Conservation (phyloP, 53 echinoderm and acorn worm species). For the Holothuria scabra region DNA sequence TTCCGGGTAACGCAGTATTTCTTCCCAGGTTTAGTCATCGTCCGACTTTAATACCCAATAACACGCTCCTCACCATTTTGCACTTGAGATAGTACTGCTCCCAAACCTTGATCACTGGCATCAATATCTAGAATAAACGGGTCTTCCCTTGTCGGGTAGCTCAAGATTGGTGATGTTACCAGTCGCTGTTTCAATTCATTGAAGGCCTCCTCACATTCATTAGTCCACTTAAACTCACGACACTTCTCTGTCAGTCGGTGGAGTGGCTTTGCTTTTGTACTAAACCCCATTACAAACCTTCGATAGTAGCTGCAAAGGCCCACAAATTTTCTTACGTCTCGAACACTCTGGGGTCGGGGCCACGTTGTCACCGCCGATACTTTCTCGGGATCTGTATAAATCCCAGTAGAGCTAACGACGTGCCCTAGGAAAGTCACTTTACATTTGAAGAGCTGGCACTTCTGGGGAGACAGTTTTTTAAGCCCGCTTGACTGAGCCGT, state of each 20-base stretch:
- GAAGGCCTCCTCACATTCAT: conserved; percentile 30
- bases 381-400: conserved; percentile 13
- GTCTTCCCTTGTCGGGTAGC: conserved; percentile 17
- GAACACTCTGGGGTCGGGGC: background rate
- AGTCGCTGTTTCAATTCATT: background rate
- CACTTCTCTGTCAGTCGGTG: conserved; percentile 19
- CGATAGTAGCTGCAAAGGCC: conserved; percentile 29
- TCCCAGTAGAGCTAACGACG: conserved; percentile 53
- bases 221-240: background rate
- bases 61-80: conserved; percentile 12
- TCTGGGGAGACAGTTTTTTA: conserved; percentile 66
- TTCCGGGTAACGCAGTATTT: conserved; percentile 10
- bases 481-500: conserved; percentile 46
- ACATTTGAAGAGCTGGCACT: no score
- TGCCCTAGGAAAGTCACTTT: conserved; percentile 61
- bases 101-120: conserved; percentile 7
- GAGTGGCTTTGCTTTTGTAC: conserved; percentile 3
- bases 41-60: conserved; percentile 22
- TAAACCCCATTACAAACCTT: conserved; percentile 9
- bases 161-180: background rate
- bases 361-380: no score
- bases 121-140: conserved; percentile 14
- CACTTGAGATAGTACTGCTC: conserved; percentile 16
- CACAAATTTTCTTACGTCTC: conserved; percentile 3
- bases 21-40: conserved; percentile 1